These are phyloP conservation scores for Mustelus asterias DNA, from an alignment of 2,113 vertebrate species.

Conservation along the genomic window DNA sequence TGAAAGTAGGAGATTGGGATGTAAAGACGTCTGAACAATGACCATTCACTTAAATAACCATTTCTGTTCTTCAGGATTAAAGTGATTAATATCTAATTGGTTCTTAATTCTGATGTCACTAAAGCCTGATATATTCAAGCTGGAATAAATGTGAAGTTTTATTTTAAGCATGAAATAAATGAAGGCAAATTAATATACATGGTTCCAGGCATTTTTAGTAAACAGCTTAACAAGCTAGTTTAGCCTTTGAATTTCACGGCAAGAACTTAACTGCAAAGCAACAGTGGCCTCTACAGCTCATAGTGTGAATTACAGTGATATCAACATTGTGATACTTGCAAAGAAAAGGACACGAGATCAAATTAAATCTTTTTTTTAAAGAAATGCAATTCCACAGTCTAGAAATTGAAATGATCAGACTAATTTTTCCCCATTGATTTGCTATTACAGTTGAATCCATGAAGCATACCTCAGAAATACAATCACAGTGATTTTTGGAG, in stretches of 20 bases:
- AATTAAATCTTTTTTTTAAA: neutral
- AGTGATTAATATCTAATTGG: neutral
- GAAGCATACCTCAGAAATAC: neutral
- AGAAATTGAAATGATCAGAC: conserved; percentile 4
- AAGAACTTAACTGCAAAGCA: conserved; percentile 1
- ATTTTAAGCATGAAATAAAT: neutral
- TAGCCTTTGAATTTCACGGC: neutral
- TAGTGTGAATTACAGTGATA: neutral
- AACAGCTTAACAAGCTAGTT: neutral
- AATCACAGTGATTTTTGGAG: neutral
- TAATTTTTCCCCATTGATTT: neutral
- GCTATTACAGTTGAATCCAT: neutral
- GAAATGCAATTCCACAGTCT: neutral
- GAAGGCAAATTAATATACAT: neutral
- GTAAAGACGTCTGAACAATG: neutral
- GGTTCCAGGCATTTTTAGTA: neutral
- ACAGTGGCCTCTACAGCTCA: conserved; percentile 29
- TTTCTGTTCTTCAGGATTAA: neutral
- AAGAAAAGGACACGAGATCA: neutral
- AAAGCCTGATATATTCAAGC: neutral
- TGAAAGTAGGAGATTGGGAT: neutral
- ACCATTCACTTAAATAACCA: neutral
- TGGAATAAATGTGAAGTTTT: neutral
- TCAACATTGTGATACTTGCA: neutral
- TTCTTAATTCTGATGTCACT: neutral